Base-by-base conservation (phyloP, 2,888 invertebrate genomes). In the Synergus japonicus region DNA sequence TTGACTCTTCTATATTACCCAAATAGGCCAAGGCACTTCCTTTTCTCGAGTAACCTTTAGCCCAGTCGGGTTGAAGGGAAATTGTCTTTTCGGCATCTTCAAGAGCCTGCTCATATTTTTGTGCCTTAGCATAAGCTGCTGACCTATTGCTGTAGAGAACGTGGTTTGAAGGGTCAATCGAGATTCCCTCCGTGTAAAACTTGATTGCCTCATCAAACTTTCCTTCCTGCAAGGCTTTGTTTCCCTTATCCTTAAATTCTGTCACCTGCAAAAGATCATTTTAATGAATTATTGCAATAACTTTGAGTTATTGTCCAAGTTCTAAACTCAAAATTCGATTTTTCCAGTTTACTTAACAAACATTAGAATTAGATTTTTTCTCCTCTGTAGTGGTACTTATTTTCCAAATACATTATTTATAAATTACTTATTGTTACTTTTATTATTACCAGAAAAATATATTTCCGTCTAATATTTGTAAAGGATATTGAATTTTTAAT, bases 131-230 rank as follows among this genome's bases (percentile, higher is more conserved):
- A 89, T 96, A 96, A 8, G 98, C 98, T 8, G 98, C 98, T 0
- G 98, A 98, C 78, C 98, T 95, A 92, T 98, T 98, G 87, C 98
- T 98, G 89, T 94, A 98, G 41, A 98, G 93, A 89, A 98, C 97
- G 93, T 98, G 97, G 93, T 98, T 98, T 58, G 93, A 94, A 0
- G 93, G 93, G 90, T 98, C 98, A 81, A 97, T 91, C 15, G 93
- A 93, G 83, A 98, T 97, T 7, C 97, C 98, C 88, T 96, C 95
- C 3, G 97, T 94, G 90, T 98, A 98, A 86, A 92, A 94, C 84
- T 95, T 94, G 77, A 98, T 93, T 0, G 98, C 98, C 85, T 97
- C 96, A 10, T 96, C 95, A 84, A 95, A 96, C 79, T 97, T 95
- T 76, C 96, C 96, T 15, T 95, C 95, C 83, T 96, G 94, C 86